Conservation (phyloP, 2,113 vertebrate genomes). For the Platysteira castanea region DNA sequence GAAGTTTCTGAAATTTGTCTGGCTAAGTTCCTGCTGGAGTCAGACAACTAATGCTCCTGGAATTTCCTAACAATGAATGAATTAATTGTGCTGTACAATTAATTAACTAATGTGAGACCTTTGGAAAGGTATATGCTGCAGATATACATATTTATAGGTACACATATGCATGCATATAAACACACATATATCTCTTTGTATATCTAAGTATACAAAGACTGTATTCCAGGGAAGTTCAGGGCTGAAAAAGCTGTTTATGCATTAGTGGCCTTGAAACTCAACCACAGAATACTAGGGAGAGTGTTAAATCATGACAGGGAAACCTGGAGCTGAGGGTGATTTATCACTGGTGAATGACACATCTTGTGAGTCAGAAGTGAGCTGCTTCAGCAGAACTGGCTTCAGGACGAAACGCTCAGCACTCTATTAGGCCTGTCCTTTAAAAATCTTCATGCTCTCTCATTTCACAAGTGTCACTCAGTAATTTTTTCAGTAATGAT, state of each 20-base stretch:
- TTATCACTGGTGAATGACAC: not conserved
- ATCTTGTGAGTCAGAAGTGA: slow-evolving; percentile 6
- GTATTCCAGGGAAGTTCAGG: not conserved
- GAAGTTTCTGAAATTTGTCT: not conserved
- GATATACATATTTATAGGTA: not conserved
- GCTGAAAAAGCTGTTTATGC: not conserved
- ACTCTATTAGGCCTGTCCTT: not conserved
- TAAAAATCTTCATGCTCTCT: not conserved
- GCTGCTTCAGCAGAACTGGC: not conserved
- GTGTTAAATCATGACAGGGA: not conserved
- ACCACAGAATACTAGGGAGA: not conserved
- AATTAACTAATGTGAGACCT: not conserved
- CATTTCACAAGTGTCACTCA: not conserved
- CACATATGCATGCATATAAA: not conserved
- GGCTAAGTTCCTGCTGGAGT: slow-evolving; percentile 4
- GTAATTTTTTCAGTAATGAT: not conserved
- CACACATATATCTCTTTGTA: not conserved
- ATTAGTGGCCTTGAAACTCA: not conserved
- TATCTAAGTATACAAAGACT: not conserved
- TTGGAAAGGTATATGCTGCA: not conserved
- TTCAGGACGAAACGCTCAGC: not conserved
- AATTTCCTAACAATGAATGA: slow-evolving; percentile 25
- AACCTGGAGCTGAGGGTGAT: not conserved
- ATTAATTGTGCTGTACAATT: not conserved
- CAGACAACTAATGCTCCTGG: not conserved